These are phyloP conservation scores for Oreocharis arfaki DNA, from an alignment of 2,113 vertebrate species.

Conservation along the genomic window DNA sequence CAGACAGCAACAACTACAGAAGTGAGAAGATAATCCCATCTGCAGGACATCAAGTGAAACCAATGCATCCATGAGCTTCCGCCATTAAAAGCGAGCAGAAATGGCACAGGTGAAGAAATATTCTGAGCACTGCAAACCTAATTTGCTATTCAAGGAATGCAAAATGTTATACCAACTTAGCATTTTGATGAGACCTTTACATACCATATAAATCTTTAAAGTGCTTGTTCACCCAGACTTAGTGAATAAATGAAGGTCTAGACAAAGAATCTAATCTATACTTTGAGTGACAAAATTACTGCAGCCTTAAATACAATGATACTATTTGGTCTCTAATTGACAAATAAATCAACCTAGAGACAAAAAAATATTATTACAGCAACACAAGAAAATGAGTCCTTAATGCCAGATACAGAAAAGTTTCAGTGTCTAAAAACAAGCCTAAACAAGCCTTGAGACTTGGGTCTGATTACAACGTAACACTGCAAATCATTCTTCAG, in stretches of 20 bases:
- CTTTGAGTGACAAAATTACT: neutral
- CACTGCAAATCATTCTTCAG: neutral
- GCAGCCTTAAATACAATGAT: neutral
- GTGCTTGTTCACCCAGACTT: neutral
- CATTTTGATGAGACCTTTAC: slow-evolving; percentile 2
- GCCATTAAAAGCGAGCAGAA: neutral
- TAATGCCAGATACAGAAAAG: neutral
- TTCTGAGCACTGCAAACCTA: neutral
- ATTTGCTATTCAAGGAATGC: neutral
- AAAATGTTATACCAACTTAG: neutral
- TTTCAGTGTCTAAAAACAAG: neutral
- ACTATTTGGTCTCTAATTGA: neutral
- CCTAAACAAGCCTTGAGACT: neutral
- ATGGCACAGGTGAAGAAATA: neutral
- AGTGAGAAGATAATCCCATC: neutral
- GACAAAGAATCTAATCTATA: neutral
- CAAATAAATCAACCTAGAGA: neutral
- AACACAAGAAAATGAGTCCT: neutral
- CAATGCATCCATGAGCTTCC: neutral
- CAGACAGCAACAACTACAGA: neutral
- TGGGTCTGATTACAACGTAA: neutral
- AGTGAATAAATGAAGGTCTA: neutral
- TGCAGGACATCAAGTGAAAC: neutral
- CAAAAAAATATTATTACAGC: neutral
- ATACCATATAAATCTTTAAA: neutral